Base-by-base conservation (phyloP, 2,888 invertebrate genomes). In the Linnaemya vulpina region DNA sequence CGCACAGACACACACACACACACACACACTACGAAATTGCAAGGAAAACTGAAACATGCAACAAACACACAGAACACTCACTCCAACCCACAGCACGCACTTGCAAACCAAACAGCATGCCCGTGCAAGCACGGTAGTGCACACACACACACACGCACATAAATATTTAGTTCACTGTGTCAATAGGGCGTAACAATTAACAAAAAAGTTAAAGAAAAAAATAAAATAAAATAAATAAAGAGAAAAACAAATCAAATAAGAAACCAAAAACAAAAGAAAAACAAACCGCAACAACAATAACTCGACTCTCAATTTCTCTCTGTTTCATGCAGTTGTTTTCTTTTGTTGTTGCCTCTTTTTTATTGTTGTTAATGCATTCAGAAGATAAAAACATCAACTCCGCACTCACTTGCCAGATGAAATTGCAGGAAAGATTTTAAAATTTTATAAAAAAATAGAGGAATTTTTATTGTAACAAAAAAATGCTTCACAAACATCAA, bases 121-220 rank as follows among this genome's bases (percentile, higher is more conserved):
- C 22, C 3, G 38, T 4, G 40, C 20, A 30, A 30, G 30, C 30
- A 30, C 30, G 30, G 53, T 11, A 58, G 15, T 53, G 40, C 22
- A 74, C 43, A 53, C 20, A 43, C 11, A 35, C 22, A 22, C 35
- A 13, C 9, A 38, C 10, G n/a, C 7, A 53, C 5, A 75, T 1
- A 65, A 60, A 35, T 77, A 82, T 78, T 82, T 85, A 78, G 85
- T 77, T 82, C 78, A 85, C 78, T 85, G 40, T 85, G 85, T 85
- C 85, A 85, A 85, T 85, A 85, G 85, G 82, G 85, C 85, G 85
- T 85, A 85, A 85, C 85, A 85, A 85, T 85, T 85, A 85, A 85
- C 75, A 75, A 67, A 73, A 83, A 55, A 51, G 40, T 1, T 68
- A 63, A 58, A 11, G 17, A 40, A 40, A 43, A 35, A 25, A 77